A percentile compares a stretch with the other conserved stretches of the same genome.
Evolutionary conservation across 2,797 vertebrate genomes (phyloP).

Genomic region (Gallinago solitaria): DNA sequence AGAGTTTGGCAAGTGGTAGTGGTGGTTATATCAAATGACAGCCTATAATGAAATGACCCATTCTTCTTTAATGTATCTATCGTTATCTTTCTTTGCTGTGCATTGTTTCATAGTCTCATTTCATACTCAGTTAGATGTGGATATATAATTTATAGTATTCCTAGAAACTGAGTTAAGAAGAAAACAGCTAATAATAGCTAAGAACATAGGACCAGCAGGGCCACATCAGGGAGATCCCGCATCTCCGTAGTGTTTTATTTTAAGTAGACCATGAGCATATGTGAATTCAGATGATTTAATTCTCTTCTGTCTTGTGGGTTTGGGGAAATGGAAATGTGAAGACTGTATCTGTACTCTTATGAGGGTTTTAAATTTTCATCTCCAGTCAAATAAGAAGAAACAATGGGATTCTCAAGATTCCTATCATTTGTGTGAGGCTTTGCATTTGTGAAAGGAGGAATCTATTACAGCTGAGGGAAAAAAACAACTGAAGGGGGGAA

Average conservation of each 20-base stretch:
- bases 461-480: neutral
- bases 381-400: neutral
- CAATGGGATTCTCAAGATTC: neutral
- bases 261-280: rapidly evolving
- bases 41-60: neutral
- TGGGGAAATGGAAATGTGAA: neutral
- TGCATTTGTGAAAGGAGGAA: neutral
- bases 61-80: neutral
- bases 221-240: neutral
- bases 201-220: neutral
- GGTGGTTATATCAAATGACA: neutral
- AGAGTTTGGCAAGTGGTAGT: neutral
- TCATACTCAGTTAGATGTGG: neutral
- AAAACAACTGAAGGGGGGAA: neutral
- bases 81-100: neutral
- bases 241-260: neutral
- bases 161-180: neutral
- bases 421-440: neutral
- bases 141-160: neutral
- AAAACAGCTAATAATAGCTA: neutral
- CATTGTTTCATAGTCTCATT: neutral
- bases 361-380: neutral
- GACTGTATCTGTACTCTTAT: neutral
- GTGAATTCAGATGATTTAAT: neutral
- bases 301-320: neutral